phyloP scores from a whole-genome alignment of 2,888 invertebrate species.

The Aspidiotus rigidus region DNA sequence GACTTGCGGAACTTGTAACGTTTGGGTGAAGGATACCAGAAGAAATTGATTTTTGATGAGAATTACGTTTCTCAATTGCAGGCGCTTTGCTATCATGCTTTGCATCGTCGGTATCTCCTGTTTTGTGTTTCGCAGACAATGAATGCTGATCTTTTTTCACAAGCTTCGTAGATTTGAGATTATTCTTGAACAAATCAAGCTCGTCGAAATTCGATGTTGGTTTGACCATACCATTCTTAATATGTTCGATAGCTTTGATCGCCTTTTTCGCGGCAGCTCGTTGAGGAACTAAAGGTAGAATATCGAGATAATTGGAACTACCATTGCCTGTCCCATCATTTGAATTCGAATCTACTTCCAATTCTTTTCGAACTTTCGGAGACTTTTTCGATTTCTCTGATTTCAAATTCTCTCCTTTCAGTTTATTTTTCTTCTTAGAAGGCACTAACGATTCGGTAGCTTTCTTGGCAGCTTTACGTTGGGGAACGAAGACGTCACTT shows the following conservation, averaged over 20 bases:
- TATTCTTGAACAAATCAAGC: not conserved
- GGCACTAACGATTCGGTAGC: slow-evolving; percentile 74
- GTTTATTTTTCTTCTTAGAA: slow-evolving; percentile 41
- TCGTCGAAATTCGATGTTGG: slow-evolving; percentile 40
- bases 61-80: slow-evolving; percentile 2
- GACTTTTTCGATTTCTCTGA: not conserved
- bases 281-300: slow-evolving; percentile 74
- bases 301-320: slow-evolving; percentile 37
- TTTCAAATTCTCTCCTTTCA: slow-evolving; percentile 10
- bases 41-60: slow-evolving; percentile 14
- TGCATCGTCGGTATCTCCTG: not conserved
- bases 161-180: slow-evolving; percentile 72
- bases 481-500: slow-evolving; percentile 75
- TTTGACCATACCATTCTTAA: slow-evolving; percentile 63
- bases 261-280: slow-evolving; percentile 85
- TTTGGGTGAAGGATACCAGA: not conserved
- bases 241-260: slow-evolving; percentile 81
- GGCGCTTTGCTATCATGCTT: slow-evolving; percentile 6
- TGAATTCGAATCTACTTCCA: not conserved
- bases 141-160: slow-evolving; percentile 63
- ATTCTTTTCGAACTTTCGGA: slow-evolving; percentile 7
- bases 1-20: slow-evolving; percentile 39
- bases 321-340: not conserved
- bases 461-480: slow-evolving; percentile 81
- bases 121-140: slow-evolving; percentile 12